These are phyloP conservation scores for Stenopsyche tienmushanensis DNA, from an alignment of 1,140 invertebrate species.

Conservation along the genomic window DNA sequence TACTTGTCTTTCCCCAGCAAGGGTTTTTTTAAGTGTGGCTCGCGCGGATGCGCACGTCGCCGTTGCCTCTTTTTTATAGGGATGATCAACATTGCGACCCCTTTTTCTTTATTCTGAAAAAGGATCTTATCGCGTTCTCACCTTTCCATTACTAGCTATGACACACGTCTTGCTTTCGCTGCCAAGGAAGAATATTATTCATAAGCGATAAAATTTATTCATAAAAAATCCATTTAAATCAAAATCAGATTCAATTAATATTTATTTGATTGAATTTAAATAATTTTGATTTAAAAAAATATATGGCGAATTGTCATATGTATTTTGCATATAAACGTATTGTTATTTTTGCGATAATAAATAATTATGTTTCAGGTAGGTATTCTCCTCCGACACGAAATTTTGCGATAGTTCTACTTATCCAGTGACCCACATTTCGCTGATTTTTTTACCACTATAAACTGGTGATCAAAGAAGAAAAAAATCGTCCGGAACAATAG, in stretches of 20 bases:
- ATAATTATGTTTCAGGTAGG: too few species aligned
- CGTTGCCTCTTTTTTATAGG: background rate
- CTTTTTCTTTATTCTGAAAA: background rate
- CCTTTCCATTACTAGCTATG: background rate
- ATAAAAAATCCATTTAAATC: too few species aligned
- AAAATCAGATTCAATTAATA: too few species aligned
- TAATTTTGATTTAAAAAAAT: too few species aligned
- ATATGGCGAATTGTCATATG: too few species aligned
- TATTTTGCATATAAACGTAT: too few species aligned
- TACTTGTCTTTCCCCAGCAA: constrained; percentile 51
- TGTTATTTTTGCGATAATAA: too few species aligned
- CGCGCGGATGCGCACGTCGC: background rate
- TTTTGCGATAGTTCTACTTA: constrained; percentile 36
- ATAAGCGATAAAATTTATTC: too few species aligned
- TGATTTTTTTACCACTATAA: constrained; percentile 21
- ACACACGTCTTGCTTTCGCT: background rate
- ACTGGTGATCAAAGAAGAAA: constrained; percentile 24
- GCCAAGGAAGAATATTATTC: background rate
- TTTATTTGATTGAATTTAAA: too few species aligned
- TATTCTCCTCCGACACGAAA: constrained; percentile 11
- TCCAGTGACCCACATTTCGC: constrained; percentile 37
- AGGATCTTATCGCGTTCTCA: background rate
- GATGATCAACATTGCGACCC: constrained; percentile 5
- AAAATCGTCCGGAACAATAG: constrained; percentile 39
- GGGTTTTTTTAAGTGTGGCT: constrained; percentile 47